Percentiles rank a stretch among this genome's conserved stretches.
Evolutionary conservation across 2,797 vertebrate species (phyloP).

Genomic region (Uromys caudimaculatus): DNA sequence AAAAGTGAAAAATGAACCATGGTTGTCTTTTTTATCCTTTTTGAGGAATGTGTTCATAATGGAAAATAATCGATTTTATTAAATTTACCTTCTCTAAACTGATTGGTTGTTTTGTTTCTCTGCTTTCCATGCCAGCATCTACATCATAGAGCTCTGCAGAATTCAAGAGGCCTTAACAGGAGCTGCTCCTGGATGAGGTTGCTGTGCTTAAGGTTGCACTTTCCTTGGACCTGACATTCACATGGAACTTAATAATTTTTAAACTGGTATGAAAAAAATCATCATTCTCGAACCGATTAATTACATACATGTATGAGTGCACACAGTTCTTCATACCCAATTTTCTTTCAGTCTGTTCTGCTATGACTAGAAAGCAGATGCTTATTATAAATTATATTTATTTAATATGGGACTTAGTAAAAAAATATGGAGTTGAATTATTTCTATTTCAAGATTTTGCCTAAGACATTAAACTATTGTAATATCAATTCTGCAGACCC

Average conservation of each 20-base stretch:
- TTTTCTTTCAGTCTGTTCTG: slow-evolving; percentile 85
- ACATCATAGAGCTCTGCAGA: not conserved
- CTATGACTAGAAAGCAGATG: slow-evolving; percentile 84
- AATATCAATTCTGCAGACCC: slow-evolving; percentile 78
- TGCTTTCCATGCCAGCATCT: not conserved
- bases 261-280: slow-evolving; percentile 82
- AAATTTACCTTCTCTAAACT: not conserved
- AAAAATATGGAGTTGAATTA: slow-evolving; percentile 83
- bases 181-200: slow-evolving; percentile 72
- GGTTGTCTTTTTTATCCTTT: not conserved
- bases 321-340: slow-evolving; percentile 72
- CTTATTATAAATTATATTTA: slow-evolving; percentile 85
- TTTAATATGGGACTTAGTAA: slow-evolving; percentile 80
- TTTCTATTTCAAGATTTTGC: slow-evolving; percentile 80
- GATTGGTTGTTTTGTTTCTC: not conserved
- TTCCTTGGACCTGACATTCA: slow-evolving; percentile 83
- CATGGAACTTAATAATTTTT: slow-evolving; percentile 84
- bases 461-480: slow-evolving; percentile 82
- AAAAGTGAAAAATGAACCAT: slow-evolving; percentile 73
- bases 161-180: slow-evolving; percentile 81
- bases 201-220: slow-evolving; percentile 77
- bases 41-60: slow-evolving; percentile 12
- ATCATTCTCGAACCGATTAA: slow-evolving; percentile 84
- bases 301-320: slow-evolving; percentile 83
- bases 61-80: slow-evolving; percentile 68